These are phyloP conservation scores for Ptychoptera contaminata DNA, from an alignment of 2,888 invertebrate genomes.

Conservation along the genomic window DNA sequence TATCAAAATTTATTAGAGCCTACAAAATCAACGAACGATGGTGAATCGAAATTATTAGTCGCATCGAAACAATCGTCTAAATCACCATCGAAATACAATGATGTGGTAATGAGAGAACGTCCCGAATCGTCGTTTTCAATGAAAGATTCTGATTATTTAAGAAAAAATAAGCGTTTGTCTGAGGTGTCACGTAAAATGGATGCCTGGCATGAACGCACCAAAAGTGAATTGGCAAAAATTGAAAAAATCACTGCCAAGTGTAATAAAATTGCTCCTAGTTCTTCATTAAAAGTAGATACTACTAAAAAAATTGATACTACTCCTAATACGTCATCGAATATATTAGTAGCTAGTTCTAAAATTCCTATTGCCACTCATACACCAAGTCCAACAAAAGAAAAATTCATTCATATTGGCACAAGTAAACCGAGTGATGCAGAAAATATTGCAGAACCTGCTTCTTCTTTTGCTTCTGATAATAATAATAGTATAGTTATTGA, in stretches of 20 bases:
- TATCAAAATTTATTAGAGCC: not conserved
- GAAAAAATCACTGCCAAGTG: slow-evolving; percentile 26
- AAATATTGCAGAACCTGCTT: too few species aligned
- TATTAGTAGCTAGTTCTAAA: too few species aligned
- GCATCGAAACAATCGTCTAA: not conserved
- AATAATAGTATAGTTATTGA: too few species aligned
- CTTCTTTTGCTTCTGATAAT: too few species aligned
- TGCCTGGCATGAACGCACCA: slow-evolving; percentile 24
- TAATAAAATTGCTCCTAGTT: slow-evolving; percentile 9
- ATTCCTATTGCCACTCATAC: too few species aligned
- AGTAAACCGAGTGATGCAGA: too few species aligned
- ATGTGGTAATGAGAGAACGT: not conserved
- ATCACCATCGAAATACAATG: not conserved
- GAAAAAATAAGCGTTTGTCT: slow-evolving; percentile 15
- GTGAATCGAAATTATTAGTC: not conserved
- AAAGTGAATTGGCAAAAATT: slow-evolving; percentile 27
- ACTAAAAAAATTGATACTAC: too few species aligned
- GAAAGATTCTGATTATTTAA: slow-evolving; percentile 14
- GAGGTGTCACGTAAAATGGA: slow-evolving; percentile 22
- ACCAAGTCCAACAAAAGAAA: too few species aligned
- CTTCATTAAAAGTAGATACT: not conserved
- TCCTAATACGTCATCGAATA: too few species aligned
- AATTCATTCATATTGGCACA: too few species aligned
- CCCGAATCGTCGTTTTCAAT: not conserved
- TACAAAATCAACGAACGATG: not conserved